Conservation (phyloP, 1,140 invertebrate species). For the Ceratitis capitata region DNA sequence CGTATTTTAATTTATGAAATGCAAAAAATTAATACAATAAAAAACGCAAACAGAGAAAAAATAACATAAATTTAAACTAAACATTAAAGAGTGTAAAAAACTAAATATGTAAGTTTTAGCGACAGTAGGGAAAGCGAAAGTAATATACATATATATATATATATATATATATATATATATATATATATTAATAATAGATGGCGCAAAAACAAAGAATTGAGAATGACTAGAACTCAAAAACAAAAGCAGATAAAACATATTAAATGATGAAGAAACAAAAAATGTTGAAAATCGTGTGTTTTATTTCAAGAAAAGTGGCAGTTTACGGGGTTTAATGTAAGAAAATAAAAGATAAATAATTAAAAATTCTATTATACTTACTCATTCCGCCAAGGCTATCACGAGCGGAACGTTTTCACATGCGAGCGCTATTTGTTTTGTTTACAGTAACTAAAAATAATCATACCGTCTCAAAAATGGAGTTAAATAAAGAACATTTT, state of each 20-base stretch:
- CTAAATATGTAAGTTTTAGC: not conserved
- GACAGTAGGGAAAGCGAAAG: not conserved
- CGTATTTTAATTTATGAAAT: not conserved
- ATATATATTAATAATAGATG: not conserved
- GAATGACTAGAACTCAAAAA: not conserved
- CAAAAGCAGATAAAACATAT: not conserved
- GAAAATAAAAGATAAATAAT: too few species aligned
- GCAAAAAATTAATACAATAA: not conserved
- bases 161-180: too few species aligned
- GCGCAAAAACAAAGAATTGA: not conserved
- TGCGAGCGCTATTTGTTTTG: too few species aligned
- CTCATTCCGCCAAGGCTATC: too few species aligned
- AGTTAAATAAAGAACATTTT: too few species aligned
- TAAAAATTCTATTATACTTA: too few species aligned
- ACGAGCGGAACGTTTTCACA: too few species aligned
- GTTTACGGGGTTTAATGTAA: not conserved
- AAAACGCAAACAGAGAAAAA: not conserved
- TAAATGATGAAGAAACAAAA: conserved; percentile 5
- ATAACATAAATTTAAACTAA: not conserved
- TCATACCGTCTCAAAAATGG: too few species aligned
- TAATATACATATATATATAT: not conserved
- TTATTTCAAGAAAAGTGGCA: not conserved
- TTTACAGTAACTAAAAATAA: too few species aligned
- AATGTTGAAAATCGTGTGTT: not conserved
- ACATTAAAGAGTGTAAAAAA: not conserved